A percentile compares a stretch with the other conserved stretches of the same genome.
Evolutionary conservation across 2,797 vertebrate genomes (phyloP).

Genomic region (Luscinia luscinia): DNA sequence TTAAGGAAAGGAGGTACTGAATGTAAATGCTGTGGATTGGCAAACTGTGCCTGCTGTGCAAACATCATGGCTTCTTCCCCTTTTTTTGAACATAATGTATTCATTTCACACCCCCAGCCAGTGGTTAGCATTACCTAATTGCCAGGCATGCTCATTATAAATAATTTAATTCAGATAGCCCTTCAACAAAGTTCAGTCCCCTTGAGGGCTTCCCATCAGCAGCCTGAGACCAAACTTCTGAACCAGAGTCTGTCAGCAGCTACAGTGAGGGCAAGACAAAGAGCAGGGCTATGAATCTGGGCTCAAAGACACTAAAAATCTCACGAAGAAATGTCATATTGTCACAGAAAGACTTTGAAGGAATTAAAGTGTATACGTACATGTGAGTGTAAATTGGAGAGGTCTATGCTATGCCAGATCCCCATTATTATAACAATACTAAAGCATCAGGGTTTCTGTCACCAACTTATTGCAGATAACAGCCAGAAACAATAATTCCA

Average conservation of each 20-base stretch:
- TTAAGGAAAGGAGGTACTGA: background rate
- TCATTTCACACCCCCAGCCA: background rate
- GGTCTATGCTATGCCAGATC: background rate
- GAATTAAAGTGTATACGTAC: background rate
- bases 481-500: background rate
- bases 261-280: background rate
- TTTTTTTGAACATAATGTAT: background rate
- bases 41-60: background rate
- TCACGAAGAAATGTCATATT: background rate
- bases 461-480: background rate
- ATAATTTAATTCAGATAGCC: conserved; percentile 39
- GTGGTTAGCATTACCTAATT: background rate
- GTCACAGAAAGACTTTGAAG: background rate
- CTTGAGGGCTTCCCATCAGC: background rate
- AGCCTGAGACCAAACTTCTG: background rate
- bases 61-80: background rate
- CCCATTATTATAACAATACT: background rate
- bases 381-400: background rate
- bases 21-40: conserved; percentile 14
- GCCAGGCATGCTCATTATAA: conserved; percentile 5
- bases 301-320: background rate
- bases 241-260: background rate
- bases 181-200: conserved; percentile 3
- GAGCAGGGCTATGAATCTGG: background rate
- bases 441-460: background rate